Percentiles rank a stretch among this genome's conserved stretches.
phyloP scores from a whole-genome alignment of 2,888 invertebrate species.

The Drosophila algonquin region DNA sequence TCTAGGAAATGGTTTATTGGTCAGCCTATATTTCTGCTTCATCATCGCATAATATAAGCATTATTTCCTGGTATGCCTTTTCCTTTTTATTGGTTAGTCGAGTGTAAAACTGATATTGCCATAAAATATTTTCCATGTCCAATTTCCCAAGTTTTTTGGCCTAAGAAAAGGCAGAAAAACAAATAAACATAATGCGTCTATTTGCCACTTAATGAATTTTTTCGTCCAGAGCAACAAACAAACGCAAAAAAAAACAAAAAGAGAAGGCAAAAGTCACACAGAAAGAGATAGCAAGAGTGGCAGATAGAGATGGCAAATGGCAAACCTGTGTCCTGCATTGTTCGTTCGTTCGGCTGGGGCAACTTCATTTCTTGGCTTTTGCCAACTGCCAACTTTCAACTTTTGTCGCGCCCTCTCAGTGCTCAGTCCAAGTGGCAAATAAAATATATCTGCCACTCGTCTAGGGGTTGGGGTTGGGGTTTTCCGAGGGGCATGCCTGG shows the following conservation, averaged over 20 bases:
- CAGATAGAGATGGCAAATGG: not conserved
- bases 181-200: conserved; percentile 68
- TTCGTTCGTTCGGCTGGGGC: conserved; percentile 4
- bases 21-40: no score
- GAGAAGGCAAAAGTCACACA: not conserved
- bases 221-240: conserved; percentile 18
- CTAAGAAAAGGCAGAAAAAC: conserved; percentile 12
- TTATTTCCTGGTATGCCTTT: not conserved
- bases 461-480: conserved; percentile 26
- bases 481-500: not conserved
- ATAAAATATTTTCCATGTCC: conserved; percentile 37
- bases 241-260: conserved; percentile 27
- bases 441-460: conserved; percentile 57
- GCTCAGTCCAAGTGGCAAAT: conserved; percentile 58
- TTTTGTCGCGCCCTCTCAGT: conserved; percentile 12
- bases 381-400: conserved; percentile 53
- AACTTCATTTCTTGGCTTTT: conserved; percentile 47
- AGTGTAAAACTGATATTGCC: conserved; percentile 33
- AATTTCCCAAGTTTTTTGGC: conserved; percentile 26
- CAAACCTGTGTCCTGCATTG: no score
- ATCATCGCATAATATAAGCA: no score
- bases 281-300: not conserved
- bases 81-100: not conserved
- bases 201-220: conserved; percentile 75
- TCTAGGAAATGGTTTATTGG: not conserved